These are phyloP conservation scores for Spatulosminthurus flaviceps DNA, from an alignment of 2,888 invertebrate genomes.

Conservation along the genomic window DNA sequence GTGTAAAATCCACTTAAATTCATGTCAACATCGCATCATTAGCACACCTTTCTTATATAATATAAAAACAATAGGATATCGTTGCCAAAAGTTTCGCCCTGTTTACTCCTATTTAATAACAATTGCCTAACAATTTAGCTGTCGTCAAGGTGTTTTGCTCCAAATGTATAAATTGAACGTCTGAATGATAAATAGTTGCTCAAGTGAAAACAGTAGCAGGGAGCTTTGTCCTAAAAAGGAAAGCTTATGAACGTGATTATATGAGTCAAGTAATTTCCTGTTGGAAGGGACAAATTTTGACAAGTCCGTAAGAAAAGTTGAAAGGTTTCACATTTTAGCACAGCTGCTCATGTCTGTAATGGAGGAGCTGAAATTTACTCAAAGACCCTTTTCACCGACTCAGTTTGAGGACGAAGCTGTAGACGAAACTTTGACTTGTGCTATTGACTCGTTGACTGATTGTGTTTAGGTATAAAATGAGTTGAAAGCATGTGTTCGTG, in stretches of 20 bases:
- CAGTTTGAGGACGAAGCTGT: not conserved
- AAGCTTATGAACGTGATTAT: not conserved
- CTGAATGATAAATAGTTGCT: not conserved
- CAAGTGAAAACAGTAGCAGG: not conserved
- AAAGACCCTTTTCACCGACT: not conserved
- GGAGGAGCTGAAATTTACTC: not conserved
- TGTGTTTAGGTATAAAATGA: constrained; percentile 4
- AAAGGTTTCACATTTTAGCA: constrained; percentile 1
- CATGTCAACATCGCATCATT: too few species aligned
- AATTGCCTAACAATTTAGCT: too few species aligned
- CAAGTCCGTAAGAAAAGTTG: constrained; percentile 39
- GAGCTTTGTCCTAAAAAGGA: not conserved
- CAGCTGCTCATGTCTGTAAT: constrained; percentile 9
- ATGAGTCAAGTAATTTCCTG: constrained; percentile 1
- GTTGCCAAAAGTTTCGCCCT: too few species aligned
- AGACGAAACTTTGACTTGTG: not conserved
- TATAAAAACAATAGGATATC: too few species aligned
- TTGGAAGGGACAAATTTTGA: constrained; percentile 37
- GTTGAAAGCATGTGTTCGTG: constrained; percentile 19
- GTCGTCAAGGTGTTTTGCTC: too few species aligned
- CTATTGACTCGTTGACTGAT: constrained; percentile 1
- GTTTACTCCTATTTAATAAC: too few species aligned
- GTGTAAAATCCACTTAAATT: too few species aligned
- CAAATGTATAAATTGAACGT: too few species aligned
- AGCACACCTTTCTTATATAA: too few species aligned